Percentiles rank a stretch among this genome's conserved stretches.
Conservation (phyloP, 2,888 invertebrate genomes). For the Stenotaenia linearis region DNA sequence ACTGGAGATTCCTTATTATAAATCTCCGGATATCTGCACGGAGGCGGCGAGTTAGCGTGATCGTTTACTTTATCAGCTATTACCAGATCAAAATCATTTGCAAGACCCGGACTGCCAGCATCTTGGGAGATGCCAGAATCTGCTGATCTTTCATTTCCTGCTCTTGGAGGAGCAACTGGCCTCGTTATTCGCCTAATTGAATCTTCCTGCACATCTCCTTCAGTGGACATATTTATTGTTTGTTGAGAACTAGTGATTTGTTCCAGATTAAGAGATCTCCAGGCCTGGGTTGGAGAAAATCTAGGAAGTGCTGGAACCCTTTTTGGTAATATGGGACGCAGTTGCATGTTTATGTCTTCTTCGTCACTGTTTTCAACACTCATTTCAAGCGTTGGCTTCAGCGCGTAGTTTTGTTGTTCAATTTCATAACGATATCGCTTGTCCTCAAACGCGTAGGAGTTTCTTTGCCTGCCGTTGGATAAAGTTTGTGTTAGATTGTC, state of each 20-base stretch:
- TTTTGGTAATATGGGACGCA: conserved; percentile 72
- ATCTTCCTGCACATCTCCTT: conserved; percentile 43
- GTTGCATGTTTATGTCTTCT: conserved; percentile 61
- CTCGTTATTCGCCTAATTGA: conserved; percentile 42
- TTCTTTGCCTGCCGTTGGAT: background rate
- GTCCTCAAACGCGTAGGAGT: conserved; percentile 32
- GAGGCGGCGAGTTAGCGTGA: conserved; percentile 38
- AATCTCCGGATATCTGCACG: conserved; percentile 37
- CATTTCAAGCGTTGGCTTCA: background rate
- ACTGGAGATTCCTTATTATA: background rate
- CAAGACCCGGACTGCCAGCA: conserved; percentile 53
- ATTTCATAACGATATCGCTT: conserved; percentile 13
- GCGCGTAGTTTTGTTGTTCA: background rate
- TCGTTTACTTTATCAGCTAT: background rate
- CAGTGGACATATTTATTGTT: conserved; percentile 31
- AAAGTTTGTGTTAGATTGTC: background rate
- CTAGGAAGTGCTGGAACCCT: conserved; percentile 68
- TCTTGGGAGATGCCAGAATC: conserved; percentile 81
- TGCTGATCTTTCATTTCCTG: conserved; percentile 63
- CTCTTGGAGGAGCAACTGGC: conserved; percentile 43
- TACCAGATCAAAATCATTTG: background rate
- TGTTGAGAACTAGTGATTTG: conserved; percentile 35
- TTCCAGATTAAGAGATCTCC: conserved; percentile 57
- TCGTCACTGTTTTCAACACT: conserved; percentile 35
- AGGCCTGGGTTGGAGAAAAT: conserved; percentile 77